A percentile compares a stretch with the other conserved stretches of the same genome.
Evolutionary conservation across 2,113 vertebrate genomes (phyloP).

Genomic region (Crocuta crocuta): DNA sequence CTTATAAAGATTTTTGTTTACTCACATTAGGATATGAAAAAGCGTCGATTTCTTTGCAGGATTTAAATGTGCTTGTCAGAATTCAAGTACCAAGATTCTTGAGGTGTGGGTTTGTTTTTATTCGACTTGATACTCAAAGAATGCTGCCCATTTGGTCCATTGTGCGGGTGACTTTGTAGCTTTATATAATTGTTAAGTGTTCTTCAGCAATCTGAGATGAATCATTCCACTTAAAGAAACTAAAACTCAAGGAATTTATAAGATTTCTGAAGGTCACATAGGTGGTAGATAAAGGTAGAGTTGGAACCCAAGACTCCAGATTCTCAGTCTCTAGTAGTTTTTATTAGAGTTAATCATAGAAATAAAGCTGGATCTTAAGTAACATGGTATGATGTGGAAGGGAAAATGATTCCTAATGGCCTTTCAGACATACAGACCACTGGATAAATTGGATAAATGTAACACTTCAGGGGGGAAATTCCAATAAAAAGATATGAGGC

Average conservation of each 20-base stretch:
- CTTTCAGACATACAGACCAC: not conserved
- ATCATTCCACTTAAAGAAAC: not conserved
- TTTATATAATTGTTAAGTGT: constrained; percentile 22
- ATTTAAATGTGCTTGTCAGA: constrained; percentile 24
- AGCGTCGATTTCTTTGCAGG: not conserved
- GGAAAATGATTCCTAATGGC: not conserved
- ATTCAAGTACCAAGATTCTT: not conserved
- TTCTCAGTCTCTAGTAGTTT: not conserved
- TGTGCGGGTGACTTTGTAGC: not conserved
- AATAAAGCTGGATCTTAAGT: not conserved
- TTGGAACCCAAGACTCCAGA: not conserved
- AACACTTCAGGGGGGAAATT: constrained; percentile 12
- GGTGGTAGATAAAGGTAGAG: not conserved
- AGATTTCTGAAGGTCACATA: not conserved
- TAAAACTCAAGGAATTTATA: not conserved
- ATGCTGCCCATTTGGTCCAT: not conserved
- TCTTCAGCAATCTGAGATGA: not conserved
- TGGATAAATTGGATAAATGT: not conserved
- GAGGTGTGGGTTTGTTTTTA: not conserved
- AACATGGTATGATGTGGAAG: not conserved
- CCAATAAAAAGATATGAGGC: not conserved
- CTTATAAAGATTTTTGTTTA: constrained; percentile 16
- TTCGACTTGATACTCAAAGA: not conserved
- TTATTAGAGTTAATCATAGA: constrained; percentile 39
- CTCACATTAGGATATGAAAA: not conserved